phyloP scores from a whole-genome alignment of 2,113 vertebrate species.

The Sinocyclocheilus maitianheensis region DNA sequence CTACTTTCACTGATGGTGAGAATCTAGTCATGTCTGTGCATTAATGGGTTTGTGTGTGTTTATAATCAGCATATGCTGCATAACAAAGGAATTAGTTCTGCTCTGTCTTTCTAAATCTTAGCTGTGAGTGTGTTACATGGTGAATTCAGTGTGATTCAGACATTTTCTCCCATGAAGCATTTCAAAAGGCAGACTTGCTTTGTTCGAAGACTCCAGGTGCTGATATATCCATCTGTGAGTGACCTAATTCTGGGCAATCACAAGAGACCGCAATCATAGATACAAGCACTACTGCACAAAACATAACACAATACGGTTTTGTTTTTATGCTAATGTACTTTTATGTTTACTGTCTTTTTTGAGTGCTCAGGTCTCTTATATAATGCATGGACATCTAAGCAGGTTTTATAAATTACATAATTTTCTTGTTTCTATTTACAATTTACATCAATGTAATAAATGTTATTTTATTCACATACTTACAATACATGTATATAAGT shows the following conservation, averaged over 20 bases:
- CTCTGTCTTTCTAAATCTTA: neutral
- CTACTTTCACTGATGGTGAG: neutral
- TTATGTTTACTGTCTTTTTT: neutral
- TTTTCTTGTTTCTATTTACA: neutral
- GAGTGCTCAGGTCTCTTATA: neutral
- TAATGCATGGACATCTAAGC: neutral
- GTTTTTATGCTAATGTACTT: neutral
- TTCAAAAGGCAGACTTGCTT: neutral
- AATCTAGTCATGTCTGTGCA: neutral
- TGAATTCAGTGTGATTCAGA: neutral
- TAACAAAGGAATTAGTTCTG: constrained; percentile 27
- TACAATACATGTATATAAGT: neutral
- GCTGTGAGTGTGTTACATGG: neutral
- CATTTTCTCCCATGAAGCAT: neutral
- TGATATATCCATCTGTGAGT: neutral
- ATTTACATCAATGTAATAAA: neutral
- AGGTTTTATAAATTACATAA: neutral
- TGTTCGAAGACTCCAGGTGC: constrained; percentile 6
- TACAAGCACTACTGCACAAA: neutral
- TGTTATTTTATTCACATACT: neutral
- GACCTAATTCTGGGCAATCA: neutral
- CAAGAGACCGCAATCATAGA: neutral
- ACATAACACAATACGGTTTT: neutral
- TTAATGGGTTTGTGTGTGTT: neutral
- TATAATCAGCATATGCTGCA: constrained; percentile 12